Base-by-base conservation (phyloP, 2,113 vertebrate species). In the Odontesthes bonariensis region DNA sequence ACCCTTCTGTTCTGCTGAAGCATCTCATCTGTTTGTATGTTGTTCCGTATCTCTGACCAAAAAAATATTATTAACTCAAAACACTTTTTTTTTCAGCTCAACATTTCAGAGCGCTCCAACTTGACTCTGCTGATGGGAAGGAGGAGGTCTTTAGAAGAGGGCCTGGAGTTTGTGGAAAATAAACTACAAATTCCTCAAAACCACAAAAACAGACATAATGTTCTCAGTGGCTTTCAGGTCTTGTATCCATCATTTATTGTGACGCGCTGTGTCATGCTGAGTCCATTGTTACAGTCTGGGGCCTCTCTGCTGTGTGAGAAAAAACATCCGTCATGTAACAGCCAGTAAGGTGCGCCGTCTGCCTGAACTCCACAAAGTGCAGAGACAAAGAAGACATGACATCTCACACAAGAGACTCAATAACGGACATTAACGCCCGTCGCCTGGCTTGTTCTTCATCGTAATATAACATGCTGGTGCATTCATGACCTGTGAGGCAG, bases 201-300 rank as follows among this genome's bases (percentile, higher is more conserved):
- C 47, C 66, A 80, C 73, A 49, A 80, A 87, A 83, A 85, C 73
- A 86, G 60, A 64, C 57, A 62, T 82, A 77, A 81, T 85, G 62
- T 67, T 77, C 67, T 69, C 60, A 57, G 67, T 75, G 74, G 73
- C 83, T 79, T 90, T 90, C 76, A 82, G 80, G 59, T 87, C 75
- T 57, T 61, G 77, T 91, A 77, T 79, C 73, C 81, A 64, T 83
- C 84, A 86, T 55, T 84, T 77, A 79, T 88, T 89, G 83, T 86
- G 82, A 80, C 69, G 79, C 3, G 13, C 60, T 38, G 66, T 57
- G 77, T 78, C 81, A 79, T 4, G 80, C 79, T 88, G 89, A 55
- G 78, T 74, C 69, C 73, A 79, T 90, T 91, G 83, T 88, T 87
- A 66, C 63, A 40, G 57, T 32, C 7, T 59, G 69, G 35, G 68